phyloP scores from a whole-genome alignment of 2,113 vertebrate species.

The Chrysochloris asiatica region DNA sequence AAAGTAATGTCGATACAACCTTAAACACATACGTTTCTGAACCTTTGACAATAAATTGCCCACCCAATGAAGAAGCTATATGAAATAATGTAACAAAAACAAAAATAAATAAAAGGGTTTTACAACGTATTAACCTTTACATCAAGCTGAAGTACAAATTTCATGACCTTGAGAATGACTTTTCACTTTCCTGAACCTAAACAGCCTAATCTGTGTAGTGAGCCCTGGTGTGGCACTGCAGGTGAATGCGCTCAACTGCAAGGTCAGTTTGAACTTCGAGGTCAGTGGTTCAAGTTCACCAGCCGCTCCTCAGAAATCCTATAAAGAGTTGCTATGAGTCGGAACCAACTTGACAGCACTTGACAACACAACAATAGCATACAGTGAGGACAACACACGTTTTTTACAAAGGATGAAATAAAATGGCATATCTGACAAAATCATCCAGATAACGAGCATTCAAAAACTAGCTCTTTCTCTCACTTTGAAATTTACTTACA shows the following conservation, averaged over 20 bases:
- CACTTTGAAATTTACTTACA: conserved; percentile 16
- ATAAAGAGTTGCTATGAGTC: no score
- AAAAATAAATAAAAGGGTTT: neutral
- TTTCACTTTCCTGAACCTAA: conserved; percentile 3
- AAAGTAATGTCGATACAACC: neutral
- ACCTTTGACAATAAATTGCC: neutral
- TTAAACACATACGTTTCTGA: neutral
- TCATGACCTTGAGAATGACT: neutral
- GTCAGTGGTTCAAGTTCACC: no score
- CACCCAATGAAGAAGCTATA: no score
- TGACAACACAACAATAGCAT: no score
- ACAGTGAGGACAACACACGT: no score
- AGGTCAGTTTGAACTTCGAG: no score
- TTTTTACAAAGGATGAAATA: conserved; percentile 31
- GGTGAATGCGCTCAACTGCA: no score
- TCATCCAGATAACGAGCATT: neutral
- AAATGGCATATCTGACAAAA: neutral
- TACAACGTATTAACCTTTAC: neutral
- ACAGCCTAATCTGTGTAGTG: neutral
- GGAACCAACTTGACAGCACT: no score
- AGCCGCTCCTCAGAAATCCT: no score
- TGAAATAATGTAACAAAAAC: neutral
- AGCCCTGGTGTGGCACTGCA: no score
- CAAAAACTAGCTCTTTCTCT: neutral
- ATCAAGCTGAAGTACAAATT: conserved; percentile 20